A percentile compares a stretch with the other conserved stretches of the same genome.
phyloP scores from a whole-genome alignment of 1,140 invertebrate species.

The Myzus persicae region DNA sequence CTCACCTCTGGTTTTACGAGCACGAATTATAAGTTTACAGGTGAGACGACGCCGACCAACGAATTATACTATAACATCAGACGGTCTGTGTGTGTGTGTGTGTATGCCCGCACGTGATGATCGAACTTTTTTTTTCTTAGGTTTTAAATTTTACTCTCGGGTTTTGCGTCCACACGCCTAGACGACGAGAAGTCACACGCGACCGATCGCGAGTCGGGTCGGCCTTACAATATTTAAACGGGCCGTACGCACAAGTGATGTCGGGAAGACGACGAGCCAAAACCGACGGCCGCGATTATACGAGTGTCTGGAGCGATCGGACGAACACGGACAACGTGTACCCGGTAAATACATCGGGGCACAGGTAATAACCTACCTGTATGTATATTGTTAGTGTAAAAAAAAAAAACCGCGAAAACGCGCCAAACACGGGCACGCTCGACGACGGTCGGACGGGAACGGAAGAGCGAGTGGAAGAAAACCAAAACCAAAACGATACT shows the following conservation, averaged over 20 bases:
- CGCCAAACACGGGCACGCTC: not conserved
- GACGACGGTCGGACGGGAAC: not conserved
- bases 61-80: not conserved
- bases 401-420: not conserved
- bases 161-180: not conserved
- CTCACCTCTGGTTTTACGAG: not conserved
- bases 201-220: not conserved
- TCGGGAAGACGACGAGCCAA: not conserved
- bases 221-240: not conserved
- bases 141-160: not conserved
- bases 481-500: not conserved
- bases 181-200: not conserved
- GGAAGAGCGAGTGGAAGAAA: not conserved
- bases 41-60: not conserved
- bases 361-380: not conserved
- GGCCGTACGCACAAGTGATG: not conserved
- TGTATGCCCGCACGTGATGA: not conserved
- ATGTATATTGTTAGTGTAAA: not conserved
- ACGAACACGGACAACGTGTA: too few species aligned
- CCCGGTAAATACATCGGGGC: not conserved
- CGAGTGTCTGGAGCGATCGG: too few species aligned
- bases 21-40: not conserved
- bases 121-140: not conserved
- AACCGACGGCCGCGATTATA: not conserved
- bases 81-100: not conserved